Percentiles rank a stretch among this genome's conserved stretches.
Conservation (phyloP, 1,140 invertebrate species). For the Agrilus planipennis region DNA sequence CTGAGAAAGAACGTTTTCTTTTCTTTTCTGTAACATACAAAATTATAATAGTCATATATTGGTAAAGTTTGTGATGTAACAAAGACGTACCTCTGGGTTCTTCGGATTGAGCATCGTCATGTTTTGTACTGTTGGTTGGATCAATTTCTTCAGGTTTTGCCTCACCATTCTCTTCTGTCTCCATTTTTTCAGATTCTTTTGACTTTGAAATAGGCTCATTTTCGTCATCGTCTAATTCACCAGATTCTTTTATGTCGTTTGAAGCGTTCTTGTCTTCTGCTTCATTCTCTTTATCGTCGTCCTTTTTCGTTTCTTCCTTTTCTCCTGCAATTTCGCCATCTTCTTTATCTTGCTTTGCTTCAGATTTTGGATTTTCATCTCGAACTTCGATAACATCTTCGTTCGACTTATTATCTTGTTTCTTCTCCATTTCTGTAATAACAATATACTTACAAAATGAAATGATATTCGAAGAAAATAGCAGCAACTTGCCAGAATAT, state of each 20-base stretch:
- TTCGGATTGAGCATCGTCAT: constrained; percentile 8
- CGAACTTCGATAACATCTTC: constrained; percentile 28
- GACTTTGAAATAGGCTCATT: constrained; percentile 15
- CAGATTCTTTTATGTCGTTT: constrained; percentile 22
- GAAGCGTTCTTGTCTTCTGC: constrained; percentile 30
- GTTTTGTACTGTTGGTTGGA: constrained; percentile 17
- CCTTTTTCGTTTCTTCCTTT: constrained; percentile 24
- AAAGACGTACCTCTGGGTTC: constrained; percentile 8
- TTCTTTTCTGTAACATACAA: constrained; percentile 19
- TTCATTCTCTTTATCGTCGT: constrained; percentile 18
- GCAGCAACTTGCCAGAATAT: constrained; percentile 24
- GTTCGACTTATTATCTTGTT: constrained; percentile 30
- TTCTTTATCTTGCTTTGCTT: constrained; percentile 22
- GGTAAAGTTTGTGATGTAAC: neutral
- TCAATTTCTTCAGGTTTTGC: constrained; percentile 8
- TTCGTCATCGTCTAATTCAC: constrained; percentile 17
- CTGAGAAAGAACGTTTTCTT: constrained; percentile 31
- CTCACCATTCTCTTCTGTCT: constrained; percentile 7
- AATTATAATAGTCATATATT: constrained; percentile 3
- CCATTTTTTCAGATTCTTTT: constrained; percentile 16
- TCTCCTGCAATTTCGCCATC: constrained; percentile 19
- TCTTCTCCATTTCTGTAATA: constrained; percentile 33
- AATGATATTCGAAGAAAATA: no score
- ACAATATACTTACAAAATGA: no score
- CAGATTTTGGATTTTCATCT: constrained; percentile 36